Conservation (phyloP, 2,113 vertebrate species). For the Hypocryptadius cinnamomeus region DNA sequence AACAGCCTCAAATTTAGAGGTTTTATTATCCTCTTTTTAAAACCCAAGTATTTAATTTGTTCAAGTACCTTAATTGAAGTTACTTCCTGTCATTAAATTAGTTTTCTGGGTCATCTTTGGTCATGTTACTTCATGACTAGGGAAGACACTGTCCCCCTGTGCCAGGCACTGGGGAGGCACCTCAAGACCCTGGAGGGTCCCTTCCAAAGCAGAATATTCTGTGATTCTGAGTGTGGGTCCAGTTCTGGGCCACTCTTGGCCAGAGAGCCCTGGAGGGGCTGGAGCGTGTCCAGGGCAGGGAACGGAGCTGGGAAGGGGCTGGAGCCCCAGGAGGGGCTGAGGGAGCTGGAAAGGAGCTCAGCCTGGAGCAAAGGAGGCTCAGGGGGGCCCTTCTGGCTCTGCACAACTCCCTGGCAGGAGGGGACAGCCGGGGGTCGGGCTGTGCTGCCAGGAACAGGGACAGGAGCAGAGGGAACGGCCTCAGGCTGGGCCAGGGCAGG, state of each 20-base stretch:
- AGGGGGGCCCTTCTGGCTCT: not conserved
- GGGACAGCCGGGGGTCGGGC: not conserved
- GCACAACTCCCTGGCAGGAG: not conserved
- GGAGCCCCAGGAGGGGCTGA: not conserved
- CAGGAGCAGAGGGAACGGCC: not conserved
- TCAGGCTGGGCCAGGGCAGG: not conserved
- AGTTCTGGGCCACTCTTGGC: fast-evolving
- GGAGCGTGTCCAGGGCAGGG: not conserved
- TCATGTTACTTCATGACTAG: not conserved
- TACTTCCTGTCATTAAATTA: not conserved
- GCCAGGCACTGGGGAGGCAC: not conserved
- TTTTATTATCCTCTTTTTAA: not conserved
- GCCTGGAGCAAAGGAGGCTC: not conserved
- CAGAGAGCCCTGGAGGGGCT: not conserved
- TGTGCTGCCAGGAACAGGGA: not conserved
- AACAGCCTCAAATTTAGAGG: not conserved
- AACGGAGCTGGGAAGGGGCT: not conserved
- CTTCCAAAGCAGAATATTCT: not conserved
- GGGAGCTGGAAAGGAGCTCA: not conserved
- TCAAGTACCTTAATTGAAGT: not conserved
- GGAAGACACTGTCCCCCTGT: not conserved
- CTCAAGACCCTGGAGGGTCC: not conserved
- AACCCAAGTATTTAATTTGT: not conserved
- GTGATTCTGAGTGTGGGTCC: not conserved
- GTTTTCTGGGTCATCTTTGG: not conserved